Base-by-base conservation (phyloP, 2,888 invertebrate species). In the Lycia hirtaria region DNA sequence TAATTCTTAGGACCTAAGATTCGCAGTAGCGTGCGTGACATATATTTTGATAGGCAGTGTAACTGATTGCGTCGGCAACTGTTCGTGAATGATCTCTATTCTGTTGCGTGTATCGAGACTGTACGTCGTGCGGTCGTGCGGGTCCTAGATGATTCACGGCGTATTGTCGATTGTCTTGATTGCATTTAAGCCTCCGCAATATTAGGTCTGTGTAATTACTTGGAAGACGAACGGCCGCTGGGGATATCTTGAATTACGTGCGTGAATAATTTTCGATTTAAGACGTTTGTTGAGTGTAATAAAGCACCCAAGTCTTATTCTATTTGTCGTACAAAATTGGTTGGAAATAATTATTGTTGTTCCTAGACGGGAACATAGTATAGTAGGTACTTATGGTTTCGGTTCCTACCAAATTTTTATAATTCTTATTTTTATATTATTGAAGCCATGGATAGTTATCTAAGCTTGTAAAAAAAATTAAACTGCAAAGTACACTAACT, bases 71-170 rank as follows among this genome's bases (percentile, higher is more conserved):
- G 37, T 60, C 54, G 58, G 67, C 69, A 71, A 69, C 72, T 67
- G 70, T 75, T 37, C 37, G 51, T 65, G 65, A 71, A 69, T 71
- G 69, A 70, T 69, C 63, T 61, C 62, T 72, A 72, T 76, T 61
- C 58, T 48, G 48, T 60, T 53, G 59, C 56, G 33, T 28, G 69
- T 68, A 65, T 69, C 69, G 64, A 59, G 53, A 71, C 67, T 54
- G 61, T 62, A 51, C 52, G 48, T 65, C 55, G 56, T 67, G 65
- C n/a, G n/a, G n/a, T n/a, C n/a, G n/a, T 68, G 64, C 52, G 47
- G 54, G 60, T 67, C 63, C 28, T 54, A 63, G 63, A 65, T 71
- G 65, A 72, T 69, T 71, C 69, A 68, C 59, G 56, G 44, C 61
- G 50, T 64, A 65, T 64, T 64, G 45, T 62, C 57, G 62, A 68